Base-by-base conservation (phyloP, 2,888 invertebrate genomes). In the Mesorhabditis belari region DNA sequence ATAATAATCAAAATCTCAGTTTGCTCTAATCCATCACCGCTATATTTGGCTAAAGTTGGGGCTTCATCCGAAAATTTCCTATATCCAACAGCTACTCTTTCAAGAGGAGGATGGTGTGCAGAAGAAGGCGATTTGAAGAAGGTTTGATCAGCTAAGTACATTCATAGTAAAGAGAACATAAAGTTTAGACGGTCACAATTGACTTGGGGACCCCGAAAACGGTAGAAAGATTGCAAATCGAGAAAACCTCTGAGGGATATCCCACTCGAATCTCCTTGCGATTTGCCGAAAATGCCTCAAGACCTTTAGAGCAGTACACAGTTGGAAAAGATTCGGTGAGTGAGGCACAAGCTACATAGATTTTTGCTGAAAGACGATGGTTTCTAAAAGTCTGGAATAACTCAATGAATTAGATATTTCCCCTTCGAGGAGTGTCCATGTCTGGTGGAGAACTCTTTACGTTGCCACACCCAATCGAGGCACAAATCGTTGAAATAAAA, bases 181-280 rank as follows among this genome's bases (percentile, higher is more conserved):
- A 17, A 17, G 12, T 35, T 21, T 60, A 55, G 19, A 50, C 61
- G 25, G 44, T 77, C 27, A 65, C 63, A 6, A 62, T 76, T 53
- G 65, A 62, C 4, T 66, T 76, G 25, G 56, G 63, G 6, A 71
- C 65, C 4, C 75, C 77, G 6, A 70, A 67, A 25, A 59, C 69
- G 9, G 56, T 76, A 12, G 72, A 77, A 25, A 57, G 77, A n/a
- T 51, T 76, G 26, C 71, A 73, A 6, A 4, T 76, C 23, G 73
- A 76, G 49, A 69, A 74, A 25, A 49, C 68, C 5, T 60, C 61
- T 5, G 66, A 65, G 19, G 75, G 71, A 53, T 66, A 62, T 49
- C 67, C 71, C 17, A 59, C 53, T 24, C 49, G 57, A 5, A 62
- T 76, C 29, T 57, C 62, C 24, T 56, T 76, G 6, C 62, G 60